A percentile compares a stretch with the other conserved stretches of the same genome.
These are phyloP conservation scores for Callimorpha dominula DNA, from an alignment of 2,888 invertebrate species.

Conservation along the genomic window DNA sequence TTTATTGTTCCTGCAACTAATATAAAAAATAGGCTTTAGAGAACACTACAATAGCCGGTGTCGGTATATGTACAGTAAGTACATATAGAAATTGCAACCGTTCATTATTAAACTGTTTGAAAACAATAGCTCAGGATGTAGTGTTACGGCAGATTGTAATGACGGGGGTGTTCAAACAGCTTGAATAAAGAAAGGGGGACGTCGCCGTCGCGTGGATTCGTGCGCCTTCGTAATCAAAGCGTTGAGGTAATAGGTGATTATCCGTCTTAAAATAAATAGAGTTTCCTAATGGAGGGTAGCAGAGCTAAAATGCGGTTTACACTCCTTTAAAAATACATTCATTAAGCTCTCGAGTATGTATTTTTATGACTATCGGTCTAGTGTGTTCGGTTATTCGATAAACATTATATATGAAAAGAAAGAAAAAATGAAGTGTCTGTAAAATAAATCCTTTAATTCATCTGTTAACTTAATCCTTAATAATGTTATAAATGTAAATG, in stretches of 20 bases:
- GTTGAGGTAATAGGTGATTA: slow-evolving; percentile 12
- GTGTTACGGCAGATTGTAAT: slow-evolving; percentile 19
- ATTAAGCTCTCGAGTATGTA: too few species aligned
- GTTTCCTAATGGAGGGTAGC: background rate
- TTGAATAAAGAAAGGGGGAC: slow-evolving; percentile 15
- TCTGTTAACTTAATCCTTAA: too few species aligned
- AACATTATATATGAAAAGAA: background rate
- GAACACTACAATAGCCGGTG: slow-evolving; percentile 20
- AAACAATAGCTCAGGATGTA: slow-evolving; percentile 38
- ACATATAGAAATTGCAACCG: slow-evolving; percentile 30
- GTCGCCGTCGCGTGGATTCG: slow-evolving; percentile 9
- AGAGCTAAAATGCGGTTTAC: background rate
- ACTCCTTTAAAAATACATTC: background rate
- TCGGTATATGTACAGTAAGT: slow-evolving; percentile 9
- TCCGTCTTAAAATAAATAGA: background rate
- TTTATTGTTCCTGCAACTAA: background rate
- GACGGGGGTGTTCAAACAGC: slow-evolving; percentile 12
- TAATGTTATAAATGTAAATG: too few species aligned
- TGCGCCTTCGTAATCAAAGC: slow-evolving; percentile 6
- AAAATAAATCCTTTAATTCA: too few species aligned
- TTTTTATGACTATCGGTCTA: background rate
- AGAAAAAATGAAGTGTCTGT: too few species aligned
- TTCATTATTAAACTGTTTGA: slow-evolving; percentile 34
- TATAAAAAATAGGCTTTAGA: slow-evolving; percentile 18
- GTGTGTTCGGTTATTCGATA: background rate